These are phyloP conservation scores for Galaxea fascicularis DNA, from an alignment of 92 coral and sea anemone species.

Conservation along the genomic window DNA sequence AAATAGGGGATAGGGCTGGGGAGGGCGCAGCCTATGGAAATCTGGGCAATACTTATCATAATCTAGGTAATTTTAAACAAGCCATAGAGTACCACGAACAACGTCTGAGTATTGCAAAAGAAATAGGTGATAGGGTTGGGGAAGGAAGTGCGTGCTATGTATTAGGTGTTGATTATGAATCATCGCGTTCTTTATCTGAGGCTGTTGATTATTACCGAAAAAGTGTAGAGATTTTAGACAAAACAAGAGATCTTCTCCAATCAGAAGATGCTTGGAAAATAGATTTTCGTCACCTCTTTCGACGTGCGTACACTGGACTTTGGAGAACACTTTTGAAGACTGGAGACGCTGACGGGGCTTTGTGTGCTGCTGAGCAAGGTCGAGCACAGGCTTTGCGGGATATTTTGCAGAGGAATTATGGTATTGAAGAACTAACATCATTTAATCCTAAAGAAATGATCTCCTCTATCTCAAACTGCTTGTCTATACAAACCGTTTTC, in stretches of 20 bases:
- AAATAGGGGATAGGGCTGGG: too few species aligned
- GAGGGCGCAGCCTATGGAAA: neutral
- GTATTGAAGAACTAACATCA: neutral
- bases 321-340: neutral
- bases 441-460: neutral
- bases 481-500: neutral
- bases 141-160: neutral
- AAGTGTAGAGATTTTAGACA: neutral
- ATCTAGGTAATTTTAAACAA: neutral
- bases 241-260: conserved; percentile 2
- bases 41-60: neutral
- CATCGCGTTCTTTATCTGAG: neutral
- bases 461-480: neutral
- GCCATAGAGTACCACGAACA: neutral
- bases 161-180: neutral
- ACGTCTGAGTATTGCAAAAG: neutral
- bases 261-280: conserved; percentile 6
- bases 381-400: conserved; percentile 4
- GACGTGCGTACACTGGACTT: neutral
- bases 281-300: neutral
- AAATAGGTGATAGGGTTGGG: neutral
- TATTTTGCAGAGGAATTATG: neutral
- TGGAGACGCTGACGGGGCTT: neutral
- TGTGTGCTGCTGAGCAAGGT: conserved; percentile 12
- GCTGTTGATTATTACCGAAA: neutral